Conservation (phyloP, 2,113 vertebrate species). For the Steatornis caripensis region DNA sequence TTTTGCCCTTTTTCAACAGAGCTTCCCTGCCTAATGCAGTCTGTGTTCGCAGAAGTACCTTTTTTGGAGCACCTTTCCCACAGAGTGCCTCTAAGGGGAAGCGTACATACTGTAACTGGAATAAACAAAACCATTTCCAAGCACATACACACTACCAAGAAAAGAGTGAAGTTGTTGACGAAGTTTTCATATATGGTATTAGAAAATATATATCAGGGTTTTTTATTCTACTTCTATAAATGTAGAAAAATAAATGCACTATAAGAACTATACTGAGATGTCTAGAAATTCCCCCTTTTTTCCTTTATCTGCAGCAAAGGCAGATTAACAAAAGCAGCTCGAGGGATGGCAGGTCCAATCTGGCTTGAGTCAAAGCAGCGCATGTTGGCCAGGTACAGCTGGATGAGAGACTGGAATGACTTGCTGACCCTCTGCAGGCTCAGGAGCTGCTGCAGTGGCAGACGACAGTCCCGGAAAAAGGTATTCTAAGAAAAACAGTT, state of each 20-base stretch:
- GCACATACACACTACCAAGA: not conserved
- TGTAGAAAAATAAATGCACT: not conserved
- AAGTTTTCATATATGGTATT: not conserved
- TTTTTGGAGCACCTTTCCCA: not conserved
- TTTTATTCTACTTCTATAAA: not conserved
- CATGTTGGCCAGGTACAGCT: conserved; percentile 87
- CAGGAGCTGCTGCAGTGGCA: conserved; percentile 87
- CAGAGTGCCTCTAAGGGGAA: not conserved
- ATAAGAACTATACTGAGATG: not conserved
- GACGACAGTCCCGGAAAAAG: conserved; percentile 32
- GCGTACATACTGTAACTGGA: not conserved
- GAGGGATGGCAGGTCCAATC: no score
- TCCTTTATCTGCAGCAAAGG: not conserved
- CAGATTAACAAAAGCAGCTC: no score
- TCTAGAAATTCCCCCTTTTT: not conserved
- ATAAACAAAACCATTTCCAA: not conserved
- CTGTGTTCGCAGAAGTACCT: not conserved
- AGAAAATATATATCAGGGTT: not conserved
- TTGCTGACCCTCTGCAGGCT: conserved; percentile 90
- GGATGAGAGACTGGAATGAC: conserved; percentile 85
- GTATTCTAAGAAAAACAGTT: not conserved
- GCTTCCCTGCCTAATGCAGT: not conserved
- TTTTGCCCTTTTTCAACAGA: not conserved
- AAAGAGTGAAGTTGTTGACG: not conserved
- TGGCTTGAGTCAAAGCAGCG: conserved; percentile 85